Evolutionary conservation across 2,797 vertebrate species (phyloP), one percentile per base, ranked within the genome.

Genomic region (Limnodromus scolopaceus): DNA sequence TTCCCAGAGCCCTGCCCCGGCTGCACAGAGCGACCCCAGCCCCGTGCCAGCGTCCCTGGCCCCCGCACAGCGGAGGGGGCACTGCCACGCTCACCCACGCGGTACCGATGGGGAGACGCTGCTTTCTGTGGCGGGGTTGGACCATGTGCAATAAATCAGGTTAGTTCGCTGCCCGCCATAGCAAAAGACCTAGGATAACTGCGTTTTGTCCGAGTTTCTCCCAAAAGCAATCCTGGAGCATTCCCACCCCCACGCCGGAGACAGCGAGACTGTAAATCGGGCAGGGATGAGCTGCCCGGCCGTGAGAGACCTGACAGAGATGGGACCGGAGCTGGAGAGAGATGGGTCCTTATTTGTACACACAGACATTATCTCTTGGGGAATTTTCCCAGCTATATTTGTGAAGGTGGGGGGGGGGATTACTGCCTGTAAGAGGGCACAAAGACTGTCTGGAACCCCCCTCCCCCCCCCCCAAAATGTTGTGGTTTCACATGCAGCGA

Each of bases 51-150:
- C 75, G 8, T 1, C 60, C 1, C 1, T 1, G 5, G 51, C 15
- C 7, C 3, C 61, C 3, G 7, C 54, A 3, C 24, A 6, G 11
- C 4, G 0, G 3, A 1, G 16, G 1, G 54, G 55, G 36, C 16
- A 2, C 2, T 2, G 36, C 11, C 23, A 6, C 2, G 0, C 11
- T 9, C 6, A 4, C 16, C 68, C 19, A 0, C 1, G 32, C 32
- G 18, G 5, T 16, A 13, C 13, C 8, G 7, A 22, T 14, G 54
- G 54, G 49, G 54, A 22, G 54, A 51, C 0, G 5, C 28, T 4
- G 32, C n/a, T 36, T 28, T 5, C 41, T 6, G n/a, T 1, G 28
- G 32, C 39, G 9, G 28, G 24, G 28, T 3, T 41, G 45, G 20
- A 23, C 39, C 8, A 2, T 27, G 24, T 6, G 14, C 49, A 32